Evolutionary conservation across 92 coral and sea anemone species (phyloP), one percentile per base, ranked within the genome.

Genomic region (Phenganax stokvisi): DNA sequence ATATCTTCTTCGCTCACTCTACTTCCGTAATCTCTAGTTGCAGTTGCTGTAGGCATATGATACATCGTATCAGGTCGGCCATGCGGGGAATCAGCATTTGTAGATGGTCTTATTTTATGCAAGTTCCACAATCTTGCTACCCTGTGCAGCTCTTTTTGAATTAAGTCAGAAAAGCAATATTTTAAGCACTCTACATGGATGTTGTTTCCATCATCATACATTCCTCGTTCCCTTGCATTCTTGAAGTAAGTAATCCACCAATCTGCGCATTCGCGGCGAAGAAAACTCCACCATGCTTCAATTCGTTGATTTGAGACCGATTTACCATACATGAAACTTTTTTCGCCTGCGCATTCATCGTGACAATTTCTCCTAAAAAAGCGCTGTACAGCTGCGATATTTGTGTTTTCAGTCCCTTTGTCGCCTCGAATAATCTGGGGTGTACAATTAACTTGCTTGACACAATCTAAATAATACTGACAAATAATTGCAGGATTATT

Each of bases 231-330:
- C 6, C 28, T 13, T 13, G 28, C 25, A 61, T 61, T 17, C 28
- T 61, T 61, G 67, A 61, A 61, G 28, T 61, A 61, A 61, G 8
- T 13, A 7, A 61, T 61, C 67, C 67, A 61, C 67, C 67, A 61
- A 12, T 61, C 67, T 7, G 67, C 67, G 13, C 67, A 61, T 27
- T 28, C 75, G 82, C 75, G 51, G 74, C 65, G 65, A 13, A 59
- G 65, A 13, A 13, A 25, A 59, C n/a, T 13, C 65, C 65, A 59
- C 65, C 65, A 59, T 13, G 65, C 16, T 59, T 59, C 65, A 13
- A 59, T 59, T 59, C 47, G 47, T 37, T 37, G 47, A 37, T 37
- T 37, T 37, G 47, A 37, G 47, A 37, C 47, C 5, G 47, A 37
- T 37, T 37, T 37, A 37, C 47, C 47, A 37, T 37, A 37, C 47